These are phyloP conservation scores for Pampus argenteus DNA, from an alignment of 2,797 vertebrate species.

Conservation along the genomic window DNA sequence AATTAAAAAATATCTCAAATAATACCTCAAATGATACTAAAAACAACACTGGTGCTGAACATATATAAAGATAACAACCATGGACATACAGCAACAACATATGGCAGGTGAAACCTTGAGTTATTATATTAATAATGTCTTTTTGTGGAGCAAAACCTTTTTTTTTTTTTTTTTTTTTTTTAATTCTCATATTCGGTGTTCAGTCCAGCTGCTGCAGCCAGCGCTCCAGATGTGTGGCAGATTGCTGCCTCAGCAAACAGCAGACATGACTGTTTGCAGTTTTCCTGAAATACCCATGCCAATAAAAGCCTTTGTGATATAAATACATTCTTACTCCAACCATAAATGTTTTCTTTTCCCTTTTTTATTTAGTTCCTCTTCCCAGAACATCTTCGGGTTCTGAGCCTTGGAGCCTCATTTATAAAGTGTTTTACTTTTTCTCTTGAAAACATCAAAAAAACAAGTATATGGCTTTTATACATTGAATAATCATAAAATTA, in stretches of 20 bases:
- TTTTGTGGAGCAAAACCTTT: not conserved
- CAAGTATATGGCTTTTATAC: constrained; percentile 21
- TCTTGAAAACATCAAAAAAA: constrained; percentile 20
- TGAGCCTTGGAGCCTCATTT: constrained; percentile 11
- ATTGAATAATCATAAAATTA: not conserved
- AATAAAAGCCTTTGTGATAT: constrained; percentile 36
- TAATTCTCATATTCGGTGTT: not conserved
- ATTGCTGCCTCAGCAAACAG: constrained; percentile 17
- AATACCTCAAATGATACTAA: constrained; percentile 18
- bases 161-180: not conserved
- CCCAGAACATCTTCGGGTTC: constrained; percentile 51
- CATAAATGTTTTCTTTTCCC: constrained; percentile 13
- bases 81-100: constrained; percentile 17
- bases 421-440: constrained; percentile 11
- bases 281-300: constrained; percentile 28
- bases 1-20: constrained; percentile 7
- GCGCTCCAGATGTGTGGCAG: constrained; percentile 35
- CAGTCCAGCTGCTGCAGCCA: constrained; percentile 14
- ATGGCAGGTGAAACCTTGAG: constrained; percentile 4
- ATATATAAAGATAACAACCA: constrained; percentile 35
- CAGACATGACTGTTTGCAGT: constrained; percentile 35
- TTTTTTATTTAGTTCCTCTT: constrained; percentile 38
- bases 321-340: constrained; percentile 40
- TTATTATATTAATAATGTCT: not conserved
- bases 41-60: constrained; percentile 29